Conservation (phyloP, 1,140 invertebrate species). For the Drosophila kanapiae region DNA sequence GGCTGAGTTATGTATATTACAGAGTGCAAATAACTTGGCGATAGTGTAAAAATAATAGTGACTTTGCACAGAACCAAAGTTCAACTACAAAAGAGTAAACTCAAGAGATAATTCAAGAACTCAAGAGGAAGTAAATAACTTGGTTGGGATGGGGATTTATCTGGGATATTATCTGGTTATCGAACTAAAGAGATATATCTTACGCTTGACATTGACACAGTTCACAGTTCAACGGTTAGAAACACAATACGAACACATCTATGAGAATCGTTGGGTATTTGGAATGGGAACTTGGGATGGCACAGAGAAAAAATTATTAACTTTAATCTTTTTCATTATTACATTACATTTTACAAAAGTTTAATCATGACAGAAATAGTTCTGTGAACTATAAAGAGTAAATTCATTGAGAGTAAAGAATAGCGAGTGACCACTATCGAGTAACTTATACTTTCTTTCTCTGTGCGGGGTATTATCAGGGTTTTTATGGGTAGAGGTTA, state of each 20-base stretch:
- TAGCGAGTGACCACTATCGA: too few relatives aligned
- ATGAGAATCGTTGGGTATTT: slow-evolving; percentile 36
- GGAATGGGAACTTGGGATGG: slow-evolving; percentile 7
- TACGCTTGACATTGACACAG: slow-evolving; percentile 76
- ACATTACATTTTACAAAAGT: not conserved
- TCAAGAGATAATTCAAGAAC: slow-evolving; percentile 21
- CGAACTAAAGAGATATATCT: slow-evolving; percentile 34
- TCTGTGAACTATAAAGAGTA: too few relatives aligned
- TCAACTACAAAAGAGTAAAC: slow-evolving; percentile 46
- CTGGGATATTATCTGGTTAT: slow-evolving; percentile 25
- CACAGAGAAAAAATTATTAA: slow-evolving; percentile 3
- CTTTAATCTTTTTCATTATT: not conserved
- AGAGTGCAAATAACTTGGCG: slow-evolving; percentile 58
- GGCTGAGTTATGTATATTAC: slow-evolving; percentile 52
- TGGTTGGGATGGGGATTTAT: slow-evolving; percentile 5
- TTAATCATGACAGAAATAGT: too few relatives aligned
- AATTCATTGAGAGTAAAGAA: too few relatives aligned
- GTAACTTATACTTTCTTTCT: too few relatives aligned
- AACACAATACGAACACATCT: slow-evolving; percentile 56
- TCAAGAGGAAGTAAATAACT: slow-evolving; percentile 23
- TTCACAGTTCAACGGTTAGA: slow-evolving; percentile 56
- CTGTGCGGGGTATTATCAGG: not conserved
- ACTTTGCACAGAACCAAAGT: slow-evolving; percentile 41
- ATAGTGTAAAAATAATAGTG: slow-evolving; percentile 73
- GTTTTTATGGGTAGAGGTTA: not conserved